Base-by-base conservation (phyloP, 1,140 invertebrate species). In the Saccostrea echinata region DNA sequence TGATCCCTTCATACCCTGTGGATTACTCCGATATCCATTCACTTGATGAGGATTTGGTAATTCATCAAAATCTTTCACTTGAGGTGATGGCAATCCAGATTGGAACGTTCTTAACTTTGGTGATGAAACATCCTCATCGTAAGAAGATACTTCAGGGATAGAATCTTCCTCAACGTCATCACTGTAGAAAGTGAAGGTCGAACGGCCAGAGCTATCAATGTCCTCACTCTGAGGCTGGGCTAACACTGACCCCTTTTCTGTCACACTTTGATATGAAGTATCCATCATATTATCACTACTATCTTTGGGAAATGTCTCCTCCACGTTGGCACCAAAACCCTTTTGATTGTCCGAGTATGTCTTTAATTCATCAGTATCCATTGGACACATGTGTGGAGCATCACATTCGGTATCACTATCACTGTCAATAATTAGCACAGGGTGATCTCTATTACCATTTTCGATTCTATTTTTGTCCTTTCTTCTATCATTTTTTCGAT, bases 111-210 rank as follows among this genome's bases (percentile, higher is more conserved):
- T 13, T 27, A 16, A 11, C 27, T 9, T 27, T 11, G 68, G 68
- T 3, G 27, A 30, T 16, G 68, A 4, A 3, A 76, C 30, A 76
- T 30, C 68, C 18, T 76, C 68, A 30, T 76, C 68, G 3, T 16
- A 76, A 33, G 24, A 27, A 33, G 68, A 76, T 27, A 76, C 27
- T 76, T 76, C 68, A 33, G 24, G 24, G 27, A 76, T 4, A 30
- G 68, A 76, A 33, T 76, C 68, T 76, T 76, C 68, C 68, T 76
- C 68, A 1, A 76, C 68, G 12, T 76, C 68, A 76, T 76, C 68
- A 33, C 68, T 76, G 68, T 76, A 76, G 68, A 76, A 76, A 11
- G 68, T 76, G 16, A 33, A 30, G 24, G 68, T 76, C 3, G 30
- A 12, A 33, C 13, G 68, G 9, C 13, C 24, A 33, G 27, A 30